Percentiles rank a stretch among this genome's conserved stretches.
These are phyloP conservation scores for Scaptomyza flava DNA, from an alignment of 2,888 invertebrate species.

Conservation along the genomic window DNA sequence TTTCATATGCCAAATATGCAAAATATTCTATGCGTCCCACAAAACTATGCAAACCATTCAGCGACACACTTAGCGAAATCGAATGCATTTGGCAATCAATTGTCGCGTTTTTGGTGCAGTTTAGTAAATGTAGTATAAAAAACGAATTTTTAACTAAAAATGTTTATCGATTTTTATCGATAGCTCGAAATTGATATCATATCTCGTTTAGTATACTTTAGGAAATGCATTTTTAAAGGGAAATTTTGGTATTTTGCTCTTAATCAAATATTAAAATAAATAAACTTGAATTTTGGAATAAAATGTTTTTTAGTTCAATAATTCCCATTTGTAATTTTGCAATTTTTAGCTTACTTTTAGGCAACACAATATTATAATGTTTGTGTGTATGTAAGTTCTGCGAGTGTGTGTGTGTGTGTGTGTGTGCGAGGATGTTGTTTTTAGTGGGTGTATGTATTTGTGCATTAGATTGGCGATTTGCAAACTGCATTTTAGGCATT, in stretches of 20 bases:
- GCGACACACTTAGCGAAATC: conserved; percentile 43
- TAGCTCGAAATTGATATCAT: no score
- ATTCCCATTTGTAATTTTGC: no score
- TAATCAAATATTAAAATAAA: no score
- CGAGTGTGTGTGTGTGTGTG: not conserved
- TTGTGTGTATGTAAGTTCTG: no score
- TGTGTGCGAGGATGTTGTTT: not conserved
- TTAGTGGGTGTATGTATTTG: conserved; percentile 7
- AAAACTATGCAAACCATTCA: conserved; percentile 65
- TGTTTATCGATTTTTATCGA: not conserved
- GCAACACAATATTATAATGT: no score
- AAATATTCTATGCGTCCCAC: conserved; percentile 62
- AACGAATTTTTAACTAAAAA: not conserved
- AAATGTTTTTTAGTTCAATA: no score
- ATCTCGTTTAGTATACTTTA: no score
- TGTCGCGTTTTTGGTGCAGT: no score
- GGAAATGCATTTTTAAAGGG: no score
- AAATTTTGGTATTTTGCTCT: no score
- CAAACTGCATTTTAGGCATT: conserved; percentile 74
- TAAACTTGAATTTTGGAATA: not conserved
- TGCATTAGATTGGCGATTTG: conserved; percentile 40
- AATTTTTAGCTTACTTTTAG: no score
- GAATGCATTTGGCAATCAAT: not conserved
- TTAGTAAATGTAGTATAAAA: no score
- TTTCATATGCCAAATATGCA: conserved; percentile 76